Base-by-base conservation (phyloP, 1,140 invertebrate species). In the Phymorhynchus buccinoides region DNA sequence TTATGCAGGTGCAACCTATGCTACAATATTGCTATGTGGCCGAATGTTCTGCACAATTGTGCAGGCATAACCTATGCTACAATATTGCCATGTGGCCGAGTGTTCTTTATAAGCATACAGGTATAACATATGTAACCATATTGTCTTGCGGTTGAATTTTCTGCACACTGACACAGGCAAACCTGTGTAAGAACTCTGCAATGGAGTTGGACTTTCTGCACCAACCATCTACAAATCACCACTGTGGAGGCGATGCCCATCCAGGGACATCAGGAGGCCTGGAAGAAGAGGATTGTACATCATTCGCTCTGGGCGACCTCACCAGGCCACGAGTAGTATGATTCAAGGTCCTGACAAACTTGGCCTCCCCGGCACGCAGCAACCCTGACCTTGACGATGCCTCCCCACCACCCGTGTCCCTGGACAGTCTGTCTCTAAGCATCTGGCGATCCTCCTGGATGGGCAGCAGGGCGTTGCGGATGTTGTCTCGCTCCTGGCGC, bases 391-490 rank as follows among this genome's bases (percentile, higher is more conserved):
- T 12, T 1, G 30, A 42, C 68, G 71, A 16, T 12, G 62, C 18
- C 22, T 12, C 62, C 14, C 32, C 27, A 1, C 56, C 44, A 48
- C 42, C 22, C 0, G 77, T 68, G 32, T 86, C 83, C 1, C 88
- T 82, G 18, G 86, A 83, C 12, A 91, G 48, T 22, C 86, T 83
- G 39, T 89, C 86, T 35, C 86, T 84, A 0, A 91, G 83, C 14
- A 71, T 78, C 39, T 87, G 86, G 32, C 85, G 87, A 80, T 92
- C 91, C 56, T 88, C 86, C 6, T 87, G 80, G 4, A 92, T 88
- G 0, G 91, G 91, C 30, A 91, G 85, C 1, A 92, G 75, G n/a
- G 91, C 91, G 37, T 86, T 86, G 62, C 90, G 88, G 16, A 92
- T 87, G 2, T 87, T 88, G 62, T 88, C 84, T 83, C 89, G 77